phyloP scores from a whole-genome alignment of 2,797 vertebrate species.

The Sylvilagus floridanus region DNA sequence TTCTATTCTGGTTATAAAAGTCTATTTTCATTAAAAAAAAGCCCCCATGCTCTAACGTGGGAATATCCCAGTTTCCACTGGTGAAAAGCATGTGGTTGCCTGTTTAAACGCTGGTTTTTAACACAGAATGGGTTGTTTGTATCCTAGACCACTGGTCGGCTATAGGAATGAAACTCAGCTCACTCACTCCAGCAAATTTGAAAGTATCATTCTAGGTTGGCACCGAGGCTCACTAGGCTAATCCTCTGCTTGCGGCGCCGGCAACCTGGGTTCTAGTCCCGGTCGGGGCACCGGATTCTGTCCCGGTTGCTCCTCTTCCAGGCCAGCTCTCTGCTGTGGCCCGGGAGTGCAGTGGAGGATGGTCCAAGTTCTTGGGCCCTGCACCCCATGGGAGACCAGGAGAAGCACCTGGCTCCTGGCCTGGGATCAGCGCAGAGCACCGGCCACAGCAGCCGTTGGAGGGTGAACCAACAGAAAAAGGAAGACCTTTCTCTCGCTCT shows the following conservation, averaged over 20 bases:
- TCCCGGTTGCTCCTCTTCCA: no score
- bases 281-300: no score
- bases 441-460: accelerated
- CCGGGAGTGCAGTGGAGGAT: no score
- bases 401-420: no score
- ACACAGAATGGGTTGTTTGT: neutral
- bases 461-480: no score
- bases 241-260: no score
- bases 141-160: slow-evolving; percentile 13
- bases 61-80: slow-evolving; percentile 70
- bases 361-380: no score
- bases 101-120: slow-evolving; percentile 60
- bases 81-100: slow-evolving; percentile 39
- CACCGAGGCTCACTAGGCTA: no score
- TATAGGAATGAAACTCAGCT: neutral
- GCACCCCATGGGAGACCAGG: no score
- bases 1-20: slow-evolving; percentile 76
- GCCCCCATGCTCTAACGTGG: slow-evolving; percentile 44
- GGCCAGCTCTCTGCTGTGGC: no score
- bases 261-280: no score
- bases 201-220: neutral
- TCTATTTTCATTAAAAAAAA: slow-evolving; percentile 75
- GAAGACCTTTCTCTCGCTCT: no score
- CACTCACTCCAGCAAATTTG: slow-evolving; percentile 35
- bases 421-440: accelerated